Evolutionary conservation across 2,113 vertebrate genomes (phyloP).

Genomic region (Pelodiscus sinensis): DNA sequence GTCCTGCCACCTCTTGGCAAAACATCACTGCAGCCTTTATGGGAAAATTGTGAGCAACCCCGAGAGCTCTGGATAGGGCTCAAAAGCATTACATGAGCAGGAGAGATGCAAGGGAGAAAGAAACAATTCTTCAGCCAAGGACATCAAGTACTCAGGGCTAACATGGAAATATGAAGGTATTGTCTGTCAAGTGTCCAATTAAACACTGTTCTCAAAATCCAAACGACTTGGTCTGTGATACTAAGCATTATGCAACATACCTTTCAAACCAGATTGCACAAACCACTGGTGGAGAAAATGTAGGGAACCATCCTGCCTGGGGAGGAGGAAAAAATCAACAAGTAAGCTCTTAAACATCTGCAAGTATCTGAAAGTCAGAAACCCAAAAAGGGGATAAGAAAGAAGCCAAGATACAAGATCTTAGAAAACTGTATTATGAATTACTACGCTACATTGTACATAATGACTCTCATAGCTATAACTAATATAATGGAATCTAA

Average conservation of each 20-base stretch:
- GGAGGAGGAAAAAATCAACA: not conserved
- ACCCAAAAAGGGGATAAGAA: not conserved
- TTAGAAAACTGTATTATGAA: not conserved
- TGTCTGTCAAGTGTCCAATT: not conserved
- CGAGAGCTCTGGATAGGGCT: not conserved
- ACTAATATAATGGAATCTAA: not conserved
- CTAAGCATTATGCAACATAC: not conserved
- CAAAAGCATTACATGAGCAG: not conserved
- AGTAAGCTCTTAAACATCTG: not conserved
- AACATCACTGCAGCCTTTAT: not conserved
- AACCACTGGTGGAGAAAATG: not conserved
- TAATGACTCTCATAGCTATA: not conserved
- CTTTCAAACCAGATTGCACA: not conserved
- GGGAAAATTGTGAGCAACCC: not conserved
- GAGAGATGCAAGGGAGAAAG: rapidly evolving
- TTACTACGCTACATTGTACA: not conserved
- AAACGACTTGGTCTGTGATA: not conserved
- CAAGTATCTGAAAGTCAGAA: not conserved
- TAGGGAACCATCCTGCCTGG: not conserved
- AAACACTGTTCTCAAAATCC: not conserved
- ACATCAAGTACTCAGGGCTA: not conserved
- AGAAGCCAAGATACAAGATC: not conserved
- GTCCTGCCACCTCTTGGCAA: not conserved
- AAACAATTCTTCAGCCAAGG: not conserved
- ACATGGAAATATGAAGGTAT: not conserved